These are phyloP conservation scores for Gastrophysa polygoni DNA, from an alignment of 2,888 invertebrate genomes.

Conservation along the genomic window DNA sequence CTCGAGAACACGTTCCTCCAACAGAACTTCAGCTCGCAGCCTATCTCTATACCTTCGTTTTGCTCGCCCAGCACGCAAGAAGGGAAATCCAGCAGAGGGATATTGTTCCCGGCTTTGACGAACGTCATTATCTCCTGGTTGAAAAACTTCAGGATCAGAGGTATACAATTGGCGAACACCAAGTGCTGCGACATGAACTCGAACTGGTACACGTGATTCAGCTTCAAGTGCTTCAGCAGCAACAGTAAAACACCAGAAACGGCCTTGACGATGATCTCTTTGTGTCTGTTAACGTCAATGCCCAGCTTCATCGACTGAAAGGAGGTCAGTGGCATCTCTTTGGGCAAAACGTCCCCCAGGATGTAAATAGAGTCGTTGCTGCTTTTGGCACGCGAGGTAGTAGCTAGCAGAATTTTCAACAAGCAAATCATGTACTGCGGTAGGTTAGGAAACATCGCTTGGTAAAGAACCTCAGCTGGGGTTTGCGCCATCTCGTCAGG, in stretches of 20 bases:
- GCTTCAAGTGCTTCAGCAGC: conserved; percentile 94
- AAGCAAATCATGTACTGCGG: conserved; percentile 98
- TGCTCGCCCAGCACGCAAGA: conserved; percentile 95
- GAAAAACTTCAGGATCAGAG: conserved; percentile 96
- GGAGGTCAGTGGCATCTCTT: conserved; percentile 96
- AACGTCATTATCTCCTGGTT: conserved; percentile 97
- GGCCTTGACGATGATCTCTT: conserved; percentile 98
- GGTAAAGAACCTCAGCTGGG: conserved; percentile 88
- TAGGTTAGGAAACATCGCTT: conserved; percentile 93
- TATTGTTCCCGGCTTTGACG: conserved; percentile 92
- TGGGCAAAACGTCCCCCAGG: conserved; percentile 95
- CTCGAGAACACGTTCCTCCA: conserved; percentile 99
- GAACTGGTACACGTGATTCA: conserved; percentile 98
- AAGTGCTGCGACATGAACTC: conserved; percentile 99
- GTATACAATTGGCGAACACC: conserved; percentile 99
- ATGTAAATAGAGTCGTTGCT: conserved; percentile 98
- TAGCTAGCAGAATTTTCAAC: conserved; percentile 94
- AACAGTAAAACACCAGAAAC: conserved; percentile 88
- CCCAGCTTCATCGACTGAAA: conserved; percentile 94
- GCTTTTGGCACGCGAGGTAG: conserved; percentile 97
- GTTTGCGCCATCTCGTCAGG: conserved; percentile 79
- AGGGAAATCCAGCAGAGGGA: conserved; percentile 94
- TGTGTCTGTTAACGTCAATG: conserved; percentile 97
- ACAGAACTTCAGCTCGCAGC: conserved; percentile 84
- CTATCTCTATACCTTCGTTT: conserved; percentile 88